phyloP scores from a whole-genome alignment of 2,113 vertebrate genomes.

The Pholis gunnellus region DNA sequence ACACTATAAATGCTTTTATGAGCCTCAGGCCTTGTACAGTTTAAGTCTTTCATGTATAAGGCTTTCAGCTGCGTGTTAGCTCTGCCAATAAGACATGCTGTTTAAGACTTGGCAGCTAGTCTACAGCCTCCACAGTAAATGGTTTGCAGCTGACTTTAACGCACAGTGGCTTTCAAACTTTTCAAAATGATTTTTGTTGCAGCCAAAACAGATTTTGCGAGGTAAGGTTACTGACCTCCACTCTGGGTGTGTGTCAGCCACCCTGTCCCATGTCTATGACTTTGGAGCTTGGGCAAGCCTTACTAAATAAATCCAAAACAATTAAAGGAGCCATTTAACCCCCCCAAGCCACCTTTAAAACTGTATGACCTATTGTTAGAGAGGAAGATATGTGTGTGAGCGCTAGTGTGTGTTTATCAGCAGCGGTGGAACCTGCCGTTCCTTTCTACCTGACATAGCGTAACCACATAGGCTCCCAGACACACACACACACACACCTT shows the following conservation, averaged over 20 bases:
- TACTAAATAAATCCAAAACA: conserved; percentile 10
- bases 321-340: conserved; percentile 19
- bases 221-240: conserved; percentile 45
- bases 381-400: not conserved
- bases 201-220: conserved; percentile 50
- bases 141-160: conserved; percentile 73
- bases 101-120: conserved; percentile 74
- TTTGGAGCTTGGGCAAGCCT: not conserved
- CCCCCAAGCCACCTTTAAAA: not conserved
- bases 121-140: conserved; percentile 66
- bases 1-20: conserved; percentile 71
- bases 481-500: conserved; percentile 33
- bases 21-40: conserved; percentile 62
- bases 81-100: conserved; percentile 75
- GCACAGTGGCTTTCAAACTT: conserved; percentile 60
- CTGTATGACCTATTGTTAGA: not conserved
- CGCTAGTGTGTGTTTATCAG: conserved; percentile 18
- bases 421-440: conserved; percentile 34
- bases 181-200: conserved; percentile 61
- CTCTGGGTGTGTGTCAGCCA: conserved; percentile 33
- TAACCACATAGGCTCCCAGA: not conserved
- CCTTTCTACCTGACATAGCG: conserved; percentile 37
- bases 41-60: conserved; percentile 72
- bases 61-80: conserved; percentile 68
- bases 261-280: not conserved